Base-by-base conservation (phyloP, 2,113 vertebrate species). In the Steatornis caripensis region DNA sequence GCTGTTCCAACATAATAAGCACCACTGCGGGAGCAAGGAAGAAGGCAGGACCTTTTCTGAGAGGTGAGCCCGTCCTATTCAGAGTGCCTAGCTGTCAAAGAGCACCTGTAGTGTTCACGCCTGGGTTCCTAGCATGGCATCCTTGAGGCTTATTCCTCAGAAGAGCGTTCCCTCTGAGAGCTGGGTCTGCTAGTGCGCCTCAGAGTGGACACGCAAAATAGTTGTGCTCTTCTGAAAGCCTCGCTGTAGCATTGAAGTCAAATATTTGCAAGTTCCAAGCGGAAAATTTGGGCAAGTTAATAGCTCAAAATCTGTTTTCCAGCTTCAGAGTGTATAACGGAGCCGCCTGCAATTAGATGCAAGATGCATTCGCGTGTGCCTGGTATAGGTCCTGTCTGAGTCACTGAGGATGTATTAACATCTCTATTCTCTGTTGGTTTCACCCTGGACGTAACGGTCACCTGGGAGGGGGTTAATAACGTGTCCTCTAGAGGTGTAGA, bases 261-360 rank as follows among this genome's bases (percentile, higher is more conserved):
- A 77, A 18, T 39, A n/a, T 19, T 68, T 80, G 19, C 17, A 22
- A 70, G 39, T 55, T 84, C 62, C 20, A 36, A 4, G 55, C 30
- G 86, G 49, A 77, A 76, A 68, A n/a, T 0, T 3, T 3, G 30
- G 21, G 58, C 10, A 36, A 60, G 6, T 57, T 58, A 64, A 34
- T 43, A 0, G 9, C 15, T 85, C 32, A 57, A 19, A 83, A 64
- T 83, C 17, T 23, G 4, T 77, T 92, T 89, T 85, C 41, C 34
- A 41, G 1, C 48, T 68, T 87, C 15, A 22, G 11, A 24, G 12
- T 29, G 2, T 24, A 17, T 72, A 58, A 21, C 0, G 0, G 55
- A 81, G 18, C 46, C 43, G 64, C 55, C 65, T 78, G 13, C 30
- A 60, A 2, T 66, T 68, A 65, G 27, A 5, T 43, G 39, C 24